Evolutionary conservation across 2,113 vertebrate species (phyloP).

Genomic region (Oncorhynchus keta): DNA sequence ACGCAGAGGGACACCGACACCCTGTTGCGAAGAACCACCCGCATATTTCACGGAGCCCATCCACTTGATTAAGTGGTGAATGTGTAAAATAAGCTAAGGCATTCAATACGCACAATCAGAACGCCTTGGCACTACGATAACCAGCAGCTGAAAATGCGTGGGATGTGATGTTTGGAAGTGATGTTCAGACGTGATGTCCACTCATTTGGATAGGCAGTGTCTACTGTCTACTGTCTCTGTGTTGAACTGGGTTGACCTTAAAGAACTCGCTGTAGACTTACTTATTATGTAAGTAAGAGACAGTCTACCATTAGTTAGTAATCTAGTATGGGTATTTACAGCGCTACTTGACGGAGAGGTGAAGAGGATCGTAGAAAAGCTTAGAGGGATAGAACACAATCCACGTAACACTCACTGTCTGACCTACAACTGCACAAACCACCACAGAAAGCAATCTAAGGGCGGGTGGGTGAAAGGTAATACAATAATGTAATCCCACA

Average conservation of each 20-base stretch:
- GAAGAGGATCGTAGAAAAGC: background rate
- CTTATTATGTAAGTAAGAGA: background rate
- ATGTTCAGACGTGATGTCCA: background rate
- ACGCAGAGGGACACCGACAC: conserved; percentile 57
- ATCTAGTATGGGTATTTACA: background rate
- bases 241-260: background rate
- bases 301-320: background rate
- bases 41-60: conserved; percentile 27
- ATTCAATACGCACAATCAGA: background rate
- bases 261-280: background rate
- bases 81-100: background rate
- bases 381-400: background rate
- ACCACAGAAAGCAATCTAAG: background rate
- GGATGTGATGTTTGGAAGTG: background rate
- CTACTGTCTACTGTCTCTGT: background rate
- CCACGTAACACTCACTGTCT: conserved; percentile 15
- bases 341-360: background rate
- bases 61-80: background rate
- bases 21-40: conserved; percentile 49
- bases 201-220: background rate
- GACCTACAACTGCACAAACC: background rate
- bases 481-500: background rate
- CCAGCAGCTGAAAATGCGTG: no score
- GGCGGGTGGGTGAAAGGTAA: background rate
- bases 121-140: background rate